These are phyloP conservation scores for Hystrix cristata DNA, from an alignment of 2,113 vertebrate species.

Conservation along the genomic window DNA sequence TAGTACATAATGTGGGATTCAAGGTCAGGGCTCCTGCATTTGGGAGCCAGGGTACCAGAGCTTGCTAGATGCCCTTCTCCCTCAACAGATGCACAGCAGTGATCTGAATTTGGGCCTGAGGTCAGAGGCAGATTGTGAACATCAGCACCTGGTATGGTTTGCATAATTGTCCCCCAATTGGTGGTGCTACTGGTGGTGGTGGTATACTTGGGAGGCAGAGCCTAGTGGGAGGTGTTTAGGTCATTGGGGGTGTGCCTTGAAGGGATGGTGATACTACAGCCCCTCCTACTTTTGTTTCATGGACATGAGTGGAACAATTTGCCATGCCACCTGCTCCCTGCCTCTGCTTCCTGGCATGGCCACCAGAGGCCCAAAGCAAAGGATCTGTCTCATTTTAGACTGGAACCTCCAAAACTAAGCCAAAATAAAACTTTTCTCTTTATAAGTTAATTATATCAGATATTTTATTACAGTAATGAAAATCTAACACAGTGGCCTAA, in stretches of 20 bases:
- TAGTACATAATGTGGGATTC: background rate
- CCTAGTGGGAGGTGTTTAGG: background rate
- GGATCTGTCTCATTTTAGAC: background rate
- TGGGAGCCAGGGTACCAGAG: background rate
- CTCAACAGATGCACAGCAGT: background rate
- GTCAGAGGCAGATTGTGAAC: background rate
- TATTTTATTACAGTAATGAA: background rate
- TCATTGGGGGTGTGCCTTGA: background rate
- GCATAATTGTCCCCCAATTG: background rate
- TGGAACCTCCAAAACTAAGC: background rate
- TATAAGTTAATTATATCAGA: background rate
- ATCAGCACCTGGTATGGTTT: background rate
- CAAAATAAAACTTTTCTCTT: background rate
- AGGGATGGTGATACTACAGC: too few species aligned
- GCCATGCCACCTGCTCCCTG: background rate
- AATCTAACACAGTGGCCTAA: background rate
- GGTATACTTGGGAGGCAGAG: background rate
- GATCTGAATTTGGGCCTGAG: background rate
- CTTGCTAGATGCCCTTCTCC: background rate
- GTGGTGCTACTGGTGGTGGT: background rate
- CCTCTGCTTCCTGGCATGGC: background rate
- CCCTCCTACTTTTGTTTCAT: background rate
- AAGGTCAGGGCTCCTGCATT: background rate
- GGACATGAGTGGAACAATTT: background rate
- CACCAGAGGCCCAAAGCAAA: background rate